Evolutionary conservation across 2,113 vertebrate genomes (phyloP), one percentile per base, ranked within the genome.

Genomic region (Eubucco bourcierii): DNA sequence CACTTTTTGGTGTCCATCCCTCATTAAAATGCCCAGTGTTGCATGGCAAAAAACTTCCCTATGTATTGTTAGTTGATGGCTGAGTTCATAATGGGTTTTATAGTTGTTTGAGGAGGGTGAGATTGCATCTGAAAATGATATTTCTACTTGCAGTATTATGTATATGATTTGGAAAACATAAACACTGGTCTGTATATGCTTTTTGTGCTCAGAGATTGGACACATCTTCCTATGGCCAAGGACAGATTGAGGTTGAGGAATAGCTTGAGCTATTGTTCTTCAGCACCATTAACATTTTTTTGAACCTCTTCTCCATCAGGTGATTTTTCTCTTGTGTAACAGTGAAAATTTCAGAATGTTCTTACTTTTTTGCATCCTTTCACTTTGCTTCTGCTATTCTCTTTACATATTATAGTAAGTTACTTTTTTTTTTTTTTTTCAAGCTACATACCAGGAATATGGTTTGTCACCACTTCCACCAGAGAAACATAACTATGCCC

Each of bases 231-330:
- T 68, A 5, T 74, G 82, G n/a, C 65, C 66, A 81, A 92, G 85
- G 87, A 10, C 78, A 87, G 21, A 39, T 67, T 58, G 59, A 87
- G 78, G 68, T 58, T 95, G 82, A 85, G 77, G 37, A 85, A 52
- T 55, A 68, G 21, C 53, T 50, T 47, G n/a, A 90, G 65, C 71
- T 63, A 4, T 55, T 52, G 17, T 20, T 50, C 88, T 80, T 78
- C 64, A 82, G 39, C 63, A 39, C 33, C 33, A 20, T 59, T 53
- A 65, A 52, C 4, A 0, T 86, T 84, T 81, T 78, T 55, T 34
- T 70, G 28, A 73, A 23, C 15, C 53, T n/a, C 25, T 44, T 25
- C 25, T 65, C 14, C 24, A 4, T 3, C 20, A 71, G 21, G 8
- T 56, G 12, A 10, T 25, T 71, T 50, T 77, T 78, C 31, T 17